Evolutionary conservation across 2,888 invertebrate genomes (phyloP).

Genomic region (Drosophila fulvimacula): DNA sequence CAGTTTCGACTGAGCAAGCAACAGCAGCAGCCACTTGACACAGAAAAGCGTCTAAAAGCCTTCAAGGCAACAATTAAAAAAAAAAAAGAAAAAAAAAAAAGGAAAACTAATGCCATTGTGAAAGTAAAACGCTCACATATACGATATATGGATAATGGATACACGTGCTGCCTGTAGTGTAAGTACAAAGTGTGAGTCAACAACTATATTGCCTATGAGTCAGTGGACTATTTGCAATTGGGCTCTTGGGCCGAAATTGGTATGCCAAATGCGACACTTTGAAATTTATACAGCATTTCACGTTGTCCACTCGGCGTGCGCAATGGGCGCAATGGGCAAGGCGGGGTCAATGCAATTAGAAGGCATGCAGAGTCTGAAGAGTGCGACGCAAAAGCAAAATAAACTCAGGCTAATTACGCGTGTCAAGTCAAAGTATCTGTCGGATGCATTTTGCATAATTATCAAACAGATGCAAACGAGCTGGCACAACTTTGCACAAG

Average conservation of each 20-base stretch:
- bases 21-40: slow-evolving; percentile 45
- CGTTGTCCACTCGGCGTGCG: slow-evolving; percentile 7
- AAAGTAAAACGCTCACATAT: slow-evolving; percentile 27
- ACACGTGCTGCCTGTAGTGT: neutral
- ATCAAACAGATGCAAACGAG: slow-evolving; percentile 36
- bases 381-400: neutral
- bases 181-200: slow-evolving; percentile 23
- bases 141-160: neutral
- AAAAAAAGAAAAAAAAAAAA: neutral
- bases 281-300: slow-evolving; percentile 18
- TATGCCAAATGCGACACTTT: slow-evolving; percentile 21
- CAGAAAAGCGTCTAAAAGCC: slow-evolving; percentile 57
- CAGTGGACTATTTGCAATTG: slow-evolving; percentile 11
- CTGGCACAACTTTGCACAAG: slow-evolving; percentile 30
- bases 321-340: slow-evolving; percentile 22
- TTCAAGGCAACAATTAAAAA: slow-evolving; percentile 26
- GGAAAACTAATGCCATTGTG: slow-evolving; percentile 19
- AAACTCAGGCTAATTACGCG: slow-evolving; percentile 38
- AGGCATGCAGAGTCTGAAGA: slow-evolving; percentile 28
- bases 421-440: slow-evolving; percentile 57
- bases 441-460: slow-evolving; percentile 49
- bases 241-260: neutral
- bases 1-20: slow-evolving; percentile 18
- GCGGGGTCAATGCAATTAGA: slow-evolving; percentile 51
- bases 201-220: slow-evolving; percentile 14